These are phyloP conservation scores for Plebejus anna DNA, from an alignment of 2,888 invertebrate species.

Conservation along the genomic window DNA sequence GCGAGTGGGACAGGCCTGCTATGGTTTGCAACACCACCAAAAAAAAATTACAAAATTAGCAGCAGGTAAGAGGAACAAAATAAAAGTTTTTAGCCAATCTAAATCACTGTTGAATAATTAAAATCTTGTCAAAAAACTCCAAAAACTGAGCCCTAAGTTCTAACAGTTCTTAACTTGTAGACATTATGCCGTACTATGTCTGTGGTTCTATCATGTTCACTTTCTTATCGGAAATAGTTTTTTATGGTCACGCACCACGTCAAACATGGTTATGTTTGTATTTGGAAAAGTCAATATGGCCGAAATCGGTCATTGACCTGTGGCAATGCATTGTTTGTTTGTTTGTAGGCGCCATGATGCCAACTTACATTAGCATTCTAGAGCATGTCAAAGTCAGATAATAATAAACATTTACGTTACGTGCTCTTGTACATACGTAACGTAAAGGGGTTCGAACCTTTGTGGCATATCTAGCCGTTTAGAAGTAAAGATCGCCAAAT, in stretches of 20 bases:
- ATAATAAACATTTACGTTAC: conserved; percentile 16
- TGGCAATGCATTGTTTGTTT: conserved; percentile 2
- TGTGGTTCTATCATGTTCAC: not conserved
- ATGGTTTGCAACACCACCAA: no score
- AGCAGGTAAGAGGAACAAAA: no score
- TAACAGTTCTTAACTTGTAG: no score
- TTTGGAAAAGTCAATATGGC: conserved; percentile 4
- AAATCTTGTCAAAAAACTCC: not conserved
- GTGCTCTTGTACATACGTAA: not conserved
- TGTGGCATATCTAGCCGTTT: no score
- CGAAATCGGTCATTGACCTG: conserved; percentile 13
- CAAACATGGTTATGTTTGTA: conserved; percentile 1
- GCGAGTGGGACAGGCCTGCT: no score
- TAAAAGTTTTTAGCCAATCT: not conserved
- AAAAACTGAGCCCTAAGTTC: no score
- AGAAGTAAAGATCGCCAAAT: no score
- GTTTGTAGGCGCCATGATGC: conserved; percentile 1
- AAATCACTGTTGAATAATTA: not conserved
- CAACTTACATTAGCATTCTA: conserved; percentile 48
- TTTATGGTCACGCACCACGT: not conserved
- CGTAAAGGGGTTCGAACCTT: no score
- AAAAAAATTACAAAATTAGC: not conserved
- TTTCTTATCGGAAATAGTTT: not conserved
- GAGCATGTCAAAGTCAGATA: conserved; percentile 35
- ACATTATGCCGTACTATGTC: not conserved